phyloP scores from a whole-genome alignment of 2,797 vertebrate species.

The Tamandua tetradactyla region DNA sequence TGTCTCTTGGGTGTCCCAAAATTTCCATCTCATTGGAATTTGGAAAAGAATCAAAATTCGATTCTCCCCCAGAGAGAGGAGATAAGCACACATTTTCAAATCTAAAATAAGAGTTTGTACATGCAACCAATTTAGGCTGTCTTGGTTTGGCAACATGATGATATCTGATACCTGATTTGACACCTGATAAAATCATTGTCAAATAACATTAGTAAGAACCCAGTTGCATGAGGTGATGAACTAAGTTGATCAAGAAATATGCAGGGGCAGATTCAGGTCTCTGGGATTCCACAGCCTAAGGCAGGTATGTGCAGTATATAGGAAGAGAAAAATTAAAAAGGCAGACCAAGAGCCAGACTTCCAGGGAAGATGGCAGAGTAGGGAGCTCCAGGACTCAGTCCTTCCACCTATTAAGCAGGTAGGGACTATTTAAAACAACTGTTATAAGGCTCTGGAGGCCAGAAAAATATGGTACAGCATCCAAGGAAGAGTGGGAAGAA shows the following conservation, averaged over 20 bases:
- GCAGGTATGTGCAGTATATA: background rate
- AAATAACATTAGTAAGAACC: background rate
- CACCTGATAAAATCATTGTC: background rate
- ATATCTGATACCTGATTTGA: background rate
- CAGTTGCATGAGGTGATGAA: background rate
- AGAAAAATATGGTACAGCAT: too few relatives aligned
- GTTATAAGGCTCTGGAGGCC: too few relatives aligned
- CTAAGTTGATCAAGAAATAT: background rate
- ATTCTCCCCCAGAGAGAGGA: background rate
- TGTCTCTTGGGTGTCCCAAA: background rate
- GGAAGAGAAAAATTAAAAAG: conserved; percentile 12
- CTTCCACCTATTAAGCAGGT: too few relatives aligned
- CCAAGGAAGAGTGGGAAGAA: too few relatives aligned
- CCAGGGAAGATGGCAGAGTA: too few relatives aligned
- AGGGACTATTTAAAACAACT: too few relatives aligned
- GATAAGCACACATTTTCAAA: background rate
- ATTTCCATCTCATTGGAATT: conserved; percentile 42
- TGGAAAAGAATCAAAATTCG: conserved; percentile 47
- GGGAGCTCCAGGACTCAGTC: too few relatives aligned
- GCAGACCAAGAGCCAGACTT: background rate
- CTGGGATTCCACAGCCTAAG: background rate
- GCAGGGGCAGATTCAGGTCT: background rate
- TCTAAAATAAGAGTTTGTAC: background rate
- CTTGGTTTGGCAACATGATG: background rate
- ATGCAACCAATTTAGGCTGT: background rate